Evolutionary conservation across 1,140 invertebrate species (phyloP).

Genomic region (Achroia grisella): DNA sequence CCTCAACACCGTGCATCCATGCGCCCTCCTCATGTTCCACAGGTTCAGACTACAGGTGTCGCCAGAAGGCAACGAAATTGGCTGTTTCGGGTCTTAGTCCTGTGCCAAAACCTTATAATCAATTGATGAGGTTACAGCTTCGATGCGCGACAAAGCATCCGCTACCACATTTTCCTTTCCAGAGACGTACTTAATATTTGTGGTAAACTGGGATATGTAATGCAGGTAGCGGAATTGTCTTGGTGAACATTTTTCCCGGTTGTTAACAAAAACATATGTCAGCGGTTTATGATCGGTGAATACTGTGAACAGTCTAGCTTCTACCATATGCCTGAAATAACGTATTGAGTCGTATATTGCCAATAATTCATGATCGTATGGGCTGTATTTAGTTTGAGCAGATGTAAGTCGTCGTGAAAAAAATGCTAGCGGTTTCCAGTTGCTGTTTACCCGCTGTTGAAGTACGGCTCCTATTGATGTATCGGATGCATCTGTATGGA

Average conservation of each 20-base stretch:
- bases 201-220: slow-evolving; percentile 12
- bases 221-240: too few relatives aligned
- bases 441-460: background rate
- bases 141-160: slow-evolving; percentile 8
- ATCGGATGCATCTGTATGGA: slow-evolving; percentile 46
- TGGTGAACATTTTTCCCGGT: slow-evolving; percentile 4
- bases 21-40: too few relatives aligned
- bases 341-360: background rate
- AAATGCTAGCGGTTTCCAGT: background rate
- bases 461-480: slow-evolving; percentile 34
- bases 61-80: too few relatives aligned
- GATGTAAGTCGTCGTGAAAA: too few relatives aligned
- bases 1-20: too few relatives aligned
- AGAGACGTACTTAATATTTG: slow-evolving; percentile 7
- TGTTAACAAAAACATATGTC: background rate
- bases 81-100: too few relatives aligned
- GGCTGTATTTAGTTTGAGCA: slow-evolving; percentile 6
- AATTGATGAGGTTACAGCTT: background rate
- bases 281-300: slow-evolving; percentile 14
- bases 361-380: slow-evolving; percentile 10
- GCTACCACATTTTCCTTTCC: slow-evolving; percentile 12
- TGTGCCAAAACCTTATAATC: background rate
- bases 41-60: too few relatives aligned
- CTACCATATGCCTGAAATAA: slow-evolving; percentile 10
- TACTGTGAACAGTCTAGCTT: slow-evolving; percentile 2